Conservation (phyloP, 2,113 vertebrate species). For the Myrmophylax atrothorax region DNA sequence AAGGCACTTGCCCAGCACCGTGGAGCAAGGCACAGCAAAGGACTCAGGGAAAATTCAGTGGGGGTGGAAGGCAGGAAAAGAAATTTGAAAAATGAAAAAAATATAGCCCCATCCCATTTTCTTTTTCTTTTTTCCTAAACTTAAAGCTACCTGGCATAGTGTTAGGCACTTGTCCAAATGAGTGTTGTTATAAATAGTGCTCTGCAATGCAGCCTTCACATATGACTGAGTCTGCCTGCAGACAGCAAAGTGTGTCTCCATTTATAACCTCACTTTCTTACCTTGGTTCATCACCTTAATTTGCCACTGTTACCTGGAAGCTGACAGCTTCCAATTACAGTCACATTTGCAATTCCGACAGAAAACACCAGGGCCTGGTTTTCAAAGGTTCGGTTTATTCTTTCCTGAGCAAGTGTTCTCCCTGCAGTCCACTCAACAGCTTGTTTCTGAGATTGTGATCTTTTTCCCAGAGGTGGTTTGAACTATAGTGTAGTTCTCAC, state of each 20-base stretch:
- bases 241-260: slow-evolving; percentile 17
- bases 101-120: neutral
- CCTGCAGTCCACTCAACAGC: neutral
- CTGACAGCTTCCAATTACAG: slow-evolving; percentile 46
- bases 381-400: slow-evolving; percentile 10
- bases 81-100: neutral
- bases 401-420: slow-evolving; percentile 21
- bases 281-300: slow-evolving; percentile 36
- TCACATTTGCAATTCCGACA: slow-evolving; percentile 6
- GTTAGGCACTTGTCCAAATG: neutral
- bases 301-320: slow-evolving; percentile 19
- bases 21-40: neutral
- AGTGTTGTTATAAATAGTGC: slow-evolving; percentile 27
- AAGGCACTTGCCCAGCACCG: neutral
- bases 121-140: neutral
- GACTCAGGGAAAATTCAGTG: neutral
- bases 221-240: neutral
- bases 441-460: neutral
- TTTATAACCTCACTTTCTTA: slow-evolving; percentile 28
- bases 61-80: neutral
- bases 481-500: neutral
- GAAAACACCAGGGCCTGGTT: neutral
- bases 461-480: neutral
- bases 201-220: slow-evolving; percentile 8
- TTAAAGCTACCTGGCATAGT: neutral